Evolutionary conservation across 2,888 invertebrate species (phyloP).

Genomic region (Chloroclystis v-ata): DNA sequence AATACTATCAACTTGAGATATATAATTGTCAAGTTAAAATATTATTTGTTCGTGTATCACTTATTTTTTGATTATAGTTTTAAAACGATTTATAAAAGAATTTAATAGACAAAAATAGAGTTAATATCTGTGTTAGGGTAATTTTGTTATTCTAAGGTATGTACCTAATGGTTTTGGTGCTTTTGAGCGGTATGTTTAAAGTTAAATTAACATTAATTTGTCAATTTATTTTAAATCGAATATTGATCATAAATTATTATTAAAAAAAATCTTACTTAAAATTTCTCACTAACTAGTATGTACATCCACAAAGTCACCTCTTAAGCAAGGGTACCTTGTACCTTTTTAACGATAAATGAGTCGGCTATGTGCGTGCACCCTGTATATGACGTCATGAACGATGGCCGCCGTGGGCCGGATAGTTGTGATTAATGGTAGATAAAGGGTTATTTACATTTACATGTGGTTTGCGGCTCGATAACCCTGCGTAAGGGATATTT

Average conservation of each 20-base stretch:
- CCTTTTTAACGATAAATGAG: constrained; percentile 52
- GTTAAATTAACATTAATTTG: too few species aligned
- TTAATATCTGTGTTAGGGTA: too few species aligned
- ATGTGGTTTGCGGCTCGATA: constrained; percentile 20
- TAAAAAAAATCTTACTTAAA: too few species aligned
- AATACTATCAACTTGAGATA: neutral
- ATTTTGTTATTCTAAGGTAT: too few species aligned
- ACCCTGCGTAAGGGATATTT: neutral
- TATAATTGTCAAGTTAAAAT: neutral
- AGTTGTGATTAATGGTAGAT: constrained; percentile 20
- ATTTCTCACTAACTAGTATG: constrained; percentile 8
- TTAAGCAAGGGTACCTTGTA: constrained; percentile 26
- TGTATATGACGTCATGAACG: constrained; percentile 47
- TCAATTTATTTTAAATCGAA: too few species aligned
- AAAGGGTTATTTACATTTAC: constrained; percentile 25
- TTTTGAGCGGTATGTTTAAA: too few species aligned
- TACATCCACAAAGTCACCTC: constrained; percentile 14
- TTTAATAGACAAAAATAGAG: too few species aligned
- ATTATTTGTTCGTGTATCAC: neutral
- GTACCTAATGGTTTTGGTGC: too few species aligned
- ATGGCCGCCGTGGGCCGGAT: constrained; percentile 30
- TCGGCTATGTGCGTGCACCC: constrained; percentile 34
- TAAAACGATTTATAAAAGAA: too few species aligned
- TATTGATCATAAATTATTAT: too few species aligned
- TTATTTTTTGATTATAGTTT: too few species aligned